Evolutionary conservation across 2,888 invertebrate genomes (phyloP), one percentile per base, ranked within the genome.

Genomic region (Eupithecia exiguata): DNA sequence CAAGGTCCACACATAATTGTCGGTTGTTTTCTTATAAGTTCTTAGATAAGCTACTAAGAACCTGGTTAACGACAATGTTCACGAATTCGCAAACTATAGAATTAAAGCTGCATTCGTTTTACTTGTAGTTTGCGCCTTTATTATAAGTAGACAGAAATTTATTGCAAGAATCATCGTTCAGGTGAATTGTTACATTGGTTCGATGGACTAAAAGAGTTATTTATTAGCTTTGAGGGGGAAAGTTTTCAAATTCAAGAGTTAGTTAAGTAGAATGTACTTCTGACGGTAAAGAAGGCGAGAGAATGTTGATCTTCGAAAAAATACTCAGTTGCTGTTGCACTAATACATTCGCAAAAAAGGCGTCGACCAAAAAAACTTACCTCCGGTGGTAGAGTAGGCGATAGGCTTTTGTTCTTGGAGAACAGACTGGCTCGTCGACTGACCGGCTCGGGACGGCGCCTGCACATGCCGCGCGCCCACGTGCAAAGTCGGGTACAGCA

Each of bases 331-430:
- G 16, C 46, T 46, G 43, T 14, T 43, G 16, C 43, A 43, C 16
- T 5, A n/a, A 46, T 18, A 46, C 49, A 49, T n/a, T 46, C 18
- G 16, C 46, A 16, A 4, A 3, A 16, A 16, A 46, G 46, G 18
- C 18, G 46, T 18, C 6, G 18, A n/a, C 9, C 14, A 49, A 7
- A 49, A 7, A 49, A 10, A 16, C 25, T 49, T 53, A 96, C 96
- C 93, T 96, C 96, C 43, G 96, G 95, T 0, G 96, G 96, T 40
- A 95, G 88, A 0, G 96, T 96, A n/a, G 95, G 96, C 0, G 96
- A 96, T 67, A 96, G 89, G 81, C 96, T 96, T 86, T 96, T 96
- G 88, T 96, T 96, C 87, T 96, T 96, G 80, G 95, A 95, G 87
- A 95, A 94, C 86, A 96, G 91, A 79, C 96, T 96, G 74, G 95